Evolutionary conservation across 2,888 invertebrate species (phyloP), one percentile per base, ranked within the genome.

Genomic region (Panorpa germanica): DNA sequence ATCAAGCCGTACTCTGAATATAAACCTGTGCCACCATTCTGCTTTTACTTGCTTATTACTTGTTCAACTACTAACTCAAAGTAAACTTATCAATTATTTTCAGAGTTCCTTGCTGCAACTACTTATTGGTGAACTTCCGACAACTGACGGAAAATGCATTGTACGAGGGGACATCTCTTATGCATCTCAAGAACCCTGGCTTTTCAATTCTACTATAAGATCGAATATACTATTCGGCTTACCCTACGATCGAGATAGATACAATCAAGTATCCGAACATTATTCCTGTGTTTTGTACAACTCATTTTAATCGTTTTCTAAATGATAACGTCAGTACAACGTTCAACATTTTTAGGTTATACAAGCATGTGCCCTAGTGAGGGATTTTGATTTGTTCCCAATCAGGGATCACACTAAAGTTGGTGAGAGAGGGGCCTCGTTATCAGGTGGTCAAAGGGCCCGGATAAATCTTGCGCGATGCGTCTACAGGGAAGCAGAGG

Each of bases 151-250:
- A 1, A 50, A 45, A 4, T 47, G 66, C 3, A 44, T 57, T 36
- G 49, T 69, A 3, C 49, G 52, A 14, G 73, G 73, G 7, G 47
- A 48, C 6, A 39, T 65, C 0, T 63, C 65, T 0, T 80, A 76
- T 43, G 65, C 68, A 2, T 55, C 62, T 15, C 76, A 77, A 43
- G 70, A 75, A 37, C 63, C 78, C 0, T 81, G 78, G 78, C 51
- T 69, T 2, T 69, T 68, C 37, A 52, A 55, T 0, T 63, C 63
- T 3, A 66, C 70, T 3, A 58, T 81, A 1, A 54, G 67, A 13
- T 69, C 74, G 34, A 81, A 81, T 45, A 80, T 86, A 39, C 48
- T 80, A 1, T 82, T 86, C 47, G 81, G 81, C 0, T 60, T 64
- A 37, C 45, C 52, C 3, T 70, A 57, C 37, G 59, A 71, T 12